Base-by-base conservation (phyloP, 2,888 invertebrate genomes). In the Agrotis segetum region DNA sequence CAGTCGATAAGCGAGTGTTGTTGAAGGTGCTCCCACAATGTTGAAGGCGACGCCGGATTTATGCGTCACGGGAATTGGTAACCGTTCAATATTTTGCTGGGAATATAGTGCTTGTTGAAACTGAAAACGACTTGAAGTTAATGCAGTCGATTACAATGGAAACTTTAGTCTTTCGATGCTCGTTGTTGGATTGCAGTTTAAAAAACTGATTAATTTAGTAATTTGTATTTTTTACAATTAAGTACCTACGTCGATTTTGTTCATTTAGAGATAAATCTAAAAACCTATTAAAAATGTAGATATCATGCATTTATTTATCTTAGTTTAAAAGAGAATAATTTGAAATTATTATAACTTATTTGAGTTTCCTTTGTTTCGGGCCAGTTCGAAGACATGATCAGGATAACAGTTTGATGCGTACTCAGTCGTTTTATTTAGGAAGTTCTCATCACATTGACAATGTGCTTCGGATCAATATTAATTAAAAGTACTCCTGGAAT, bases 1-100 rank as follows among this genome's bases (percentile, higher is more conserved):
- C 85, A 89, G 90, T 83, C 91, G 92, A 92, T 92, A 91, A 89
- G 90, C 88, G 90, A 88, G 87, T 90, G 91, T 90, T 90, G 90
- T 89, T 87, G 86, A 89, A 84, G 87, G 87, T 88, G 85, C 85
- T 84, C 85, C 83, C 87, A 79, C 79, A 84, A 81, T 79, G 77
- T 67, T 81, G 74, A 81, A 78, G 69, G 69, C 73, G 71, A 74
- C 81, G 65, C 52, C 64, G 77, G 83, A 84, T 84, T 84, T 84
- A 84, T 84, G 75, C 71, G 78, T 70, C 74, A 66, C 40, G 69
- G 64, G 77, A 79, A 79, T 82, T 74, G 83, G 80, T 74, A 74
- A 74, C 81, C 58, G 65, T 75, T 77, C 74, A 73, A 86, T 85
- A 85, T 87, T 82, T 80, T 65, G 55, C 34, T 21, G 70, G 60